Base-by-base conservation (phyloP, 2,888 invertebrate genomes). In the Chymomyza procnemis region DNA sequence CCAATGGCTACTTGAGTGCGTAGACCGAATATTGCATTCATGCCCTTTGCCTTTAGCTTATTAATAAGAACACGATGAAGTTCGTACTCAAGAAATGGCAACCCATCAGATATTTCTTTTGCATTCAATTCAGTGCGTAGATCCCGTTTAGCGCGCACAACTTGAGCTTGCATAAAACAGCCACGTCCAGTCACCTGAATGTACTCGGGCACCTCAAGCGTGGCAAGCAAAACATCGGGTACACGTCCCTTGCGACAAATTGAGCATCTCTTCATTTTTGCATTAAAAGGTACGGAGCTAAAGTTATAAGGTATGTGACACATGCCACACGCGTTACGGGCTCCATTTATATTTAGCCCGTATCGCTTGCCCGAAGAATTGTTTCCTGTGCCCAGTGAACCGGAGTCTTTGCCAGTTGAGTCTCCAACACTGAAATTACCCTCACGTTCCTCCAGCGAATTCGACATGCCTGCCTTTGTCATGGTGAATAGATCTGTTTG, bases 21-120 rank as follows among this genome's bases (percentile, higher is more conserved):
- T 6, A 99, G 92, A 0, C 96, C 96, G 91, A 98, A 98, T 63
- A 98, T 92, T 4, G 97, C 96, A 92, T 99, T 99, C 94, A 98
- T 98, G 6, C 97, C 98, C 91, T 97, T 97, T 74, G 98, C 96
- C 90, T 96, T 94, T 2, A 99, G 92, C 89, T 98, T 98, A 88
- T 97, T 97, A 1, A 98, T 93, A 47, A 99, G 92, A 77, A 98
- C 93, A 69, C 97, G 94, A 91, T 99, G 98, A 57, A 99, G 92
- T 90, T 99, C 98, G 90, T 98, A 99, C 90, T 99, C 99, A 64
- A 99, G 91, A 92, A 99, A 99, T 0, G 99, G 99, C 64, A 99
- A 92, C 80, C 96, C 96, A 92, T 99, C 97, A 1, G 98, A 98
- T 69, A 99, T 96, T 92, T 99, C 98, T 80, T 97, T 95, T 4